Base-by-base conservation (phyloP, 2,888 invertebrate species). In the Spicauda simplicius region DNA sequence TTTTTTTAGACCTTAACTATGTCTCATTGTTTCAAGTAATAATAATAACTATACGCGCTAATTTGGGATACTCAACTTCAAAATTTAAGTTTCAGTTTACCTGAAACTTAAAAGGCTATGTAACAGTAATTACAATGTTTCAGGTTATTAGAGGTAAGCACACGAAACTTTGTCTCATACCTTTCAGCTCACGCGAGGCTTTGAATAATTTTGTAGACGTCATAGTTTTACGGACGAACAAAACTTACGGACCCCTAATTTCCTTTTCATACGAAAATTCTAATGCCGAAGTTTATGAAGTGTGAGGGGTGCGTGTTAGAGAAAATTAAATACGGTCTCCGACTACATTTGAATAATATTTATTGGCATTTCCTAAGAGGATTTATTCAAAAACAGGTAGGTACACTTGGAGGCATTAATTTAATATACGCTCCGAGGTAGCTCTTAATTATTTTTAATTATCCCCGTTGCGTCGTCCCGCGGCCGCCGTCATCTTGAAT, bases 371-470 rank as follows among this genome's bases (percentile, higher is more conserved):
- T 18, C 64, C 53, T 58, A 41, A 58, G 58, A 64, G 64, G 58
- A 57, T 64, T 58, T 52, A 37, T 19, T 52, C 50, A 50, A 58
- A 57, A 64, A 52, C 52, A 58, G 50, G 50, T 64, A 50, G 25
- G 25, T 25, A 25, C 5, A 25, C 25, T 25, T 50, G 72, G 74
- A 76, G 78, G 83, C 78, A 81, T 79, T 80, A 81, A 82, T 83
- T 82, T 73, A 82, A 80, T 76, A 73, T 75, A 75, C 71, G 69
- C 68, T 72, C 71, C 68, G 67, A 69, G 74, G 76, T 74, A 78
- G 76, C 80, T 83, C 77, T 80, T 85, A 82, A 88, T 89, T 84
- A 87, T 86, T 86, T 88, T 86, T 87, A 88, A 88, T 88, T 84
- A 86, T 80, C 71, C 79, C 79, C 77, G 71, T 14, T 50, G 64